Evolutionary conservation across 2,888 invertebrate genomes (phyloP).

Genomic region (Apamea anceps): DNA sequence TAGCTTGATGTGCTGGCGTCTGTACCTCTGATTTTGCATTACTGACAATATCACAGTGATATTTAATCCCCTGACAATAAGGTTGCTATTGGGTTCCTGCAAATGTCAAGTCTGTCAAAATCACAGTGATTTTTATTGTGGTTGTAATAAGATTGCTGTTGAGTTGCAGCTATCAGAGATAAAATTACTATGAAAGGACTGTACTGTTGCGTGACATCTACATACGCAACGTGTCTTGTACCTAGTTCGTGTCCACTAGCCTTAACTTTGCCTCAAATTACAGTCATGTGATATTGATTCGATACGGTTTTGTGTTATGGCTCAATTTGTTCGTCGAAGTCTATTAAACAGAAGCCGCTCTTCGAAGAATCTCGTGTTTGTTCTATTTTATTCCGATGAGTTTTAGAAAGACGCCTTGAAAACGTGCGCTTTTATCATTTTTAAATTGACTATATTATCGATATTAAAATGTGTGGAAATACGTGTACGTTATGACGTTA

Average conservation of each 20-base stretch:
- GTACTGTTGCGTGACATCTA: not conserved
- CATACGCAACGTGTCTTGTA: not conserved
- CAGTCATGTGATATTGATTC: conserved; percentile 43
- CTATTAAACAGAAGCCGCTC: conserved; percentile 32
- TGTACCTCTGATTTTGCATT: too few species aligned
- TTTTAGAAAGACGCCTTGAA: not conserved
- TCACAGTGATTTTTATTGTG: too few species aligned
- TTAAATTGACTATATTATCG: not conserved
- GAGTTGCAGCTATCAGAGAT: too few species aligned
- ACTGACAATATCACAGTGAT: too few species aligned
- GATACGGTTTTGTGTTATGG: conserved; percentile 35
- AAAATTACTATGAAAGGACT: too few species aligned
- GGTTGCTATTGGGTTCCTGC: too few species aligned
- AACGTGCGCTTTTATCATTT: too few species aligned
- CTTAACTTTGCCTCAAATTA: conserved; percentile 49
- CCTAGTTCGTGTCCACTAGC: conserved; percentile 3
- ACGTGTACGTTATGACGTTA: too few species aligned
- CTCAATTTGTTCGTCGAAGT: conserved; percentile 45
- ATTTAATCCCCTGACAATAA: too few species aligned
- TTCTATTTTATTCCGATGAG: not conserved
- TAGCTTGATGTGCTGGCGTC: too few species aligned
- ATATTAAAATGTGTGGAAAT: not conserved
- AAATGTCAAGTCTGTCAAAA: too few species aligned
- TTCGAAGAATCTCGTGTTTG: not conserved
- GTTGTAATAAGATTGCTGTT: too few species aligned